Evolutionary conservation across 2,888 invertebrate species (phyloP).

Genomic region (Axea sp.): DNA sequence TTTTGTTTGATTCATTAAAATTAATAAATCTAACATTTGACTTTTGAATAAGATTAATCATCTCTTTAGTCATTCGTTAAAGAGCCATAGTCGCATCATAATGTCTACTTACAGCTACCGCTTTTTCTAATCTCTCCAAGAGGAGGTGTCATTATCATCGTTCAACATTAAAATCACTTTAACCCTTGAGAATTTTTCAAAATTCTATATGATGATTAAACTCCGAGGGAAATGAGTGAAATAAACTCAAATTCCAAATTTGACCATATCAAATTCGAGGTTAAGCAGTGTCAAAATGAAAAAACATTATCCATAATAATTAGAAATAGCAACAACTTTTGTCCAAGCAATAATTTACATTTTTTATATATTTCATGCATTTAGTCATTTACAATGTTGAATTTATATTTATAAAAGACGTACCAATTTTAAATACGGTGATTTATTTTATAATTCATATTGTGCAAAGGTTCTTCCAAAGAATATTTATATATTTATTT

Average conservation of each 20-base stretch:
- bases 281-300: conserved; percentile 12
- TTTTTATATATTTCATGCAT: conserved; percentile 36
- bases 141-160: conserved; percentile 43
- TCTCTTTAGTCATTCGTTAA: no score
- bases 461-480: no score
- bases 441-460: no score
- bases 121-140: conserved; percentile 55
- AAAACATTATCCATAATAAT: conserved; percentile 24
- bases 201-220: conserved; percentile 25
- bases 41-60: no score
- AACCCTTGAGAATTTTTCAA: conserved; percentile 59
- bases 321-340: conserved; percentile 4
- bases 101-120: conserved; percentile 25
- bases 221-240: conserved; percentile 28
- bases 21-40: conserved; percentile 47
- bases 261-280: conserved; percentile 12
- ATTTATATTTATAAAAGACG: neutral
- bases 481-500: no score
- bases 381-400: conserved; percentile 30
- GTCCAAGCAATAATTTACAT: conserved; percentile 19
- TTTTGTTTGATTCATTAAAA: no score
- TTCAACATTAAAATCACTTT: conserved; percentile 45
- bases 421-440: no score
- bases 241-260: conserved; percentile 16
- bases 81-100: conserved; percentile 37